Evolutionary conservation across 1,140 invertebrate species (phyloP), one percentile per base, ranked within the genome.

Genomic region (Latrodectus geometricus): DNA sequence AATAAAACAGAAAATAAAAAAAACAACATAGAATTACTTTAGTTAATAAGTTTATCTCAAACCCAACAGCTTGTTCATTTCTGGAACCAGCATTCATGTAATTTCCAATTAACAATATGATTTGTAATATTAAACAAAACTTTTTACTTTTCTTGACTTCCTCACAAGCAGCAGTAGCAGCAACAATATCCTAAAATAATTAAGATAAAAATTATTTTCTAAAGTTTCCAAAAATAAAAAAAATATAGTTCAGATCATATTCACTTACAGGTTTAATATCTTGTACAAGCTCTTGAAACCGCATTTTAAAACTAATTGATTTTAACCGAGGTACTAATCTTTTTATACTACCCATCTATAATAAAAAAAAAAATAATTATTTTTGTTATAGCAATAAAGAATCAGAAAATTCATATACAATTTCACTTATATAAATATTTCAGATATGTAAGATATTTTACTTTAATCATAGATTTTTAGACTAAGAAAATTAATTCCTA

Each of bases 11-110:
- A 77, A 35, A 21, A 23, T 9, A 23, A 75, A 75, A 50, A 11
- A 54, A 21, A 74, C n/a, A 8, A 61, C 35, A 15, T 15, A n/a
- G 2, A 88, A 89, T 89, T 91, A 97, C 95, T 93, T 99, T 99
- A 0, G 97, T 95, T 4, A 99, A 92, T 91, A 97, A 99, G 90
- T 94, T 97, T 82, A 99, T 98, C 91, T 99, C 97, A 91, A 99
- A 99, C 8, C 97, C 98, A 89, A 97, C 95, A 4, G 97, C 97
- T 89, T 97, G 95, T 11, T 95, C 97, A 90, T 98, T 98, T 88
- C 95, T 95, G 0, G 97, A 97, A 0, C 97, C 97, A 52, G 89
- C 88, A 89, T 90, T 90, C 89, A 90, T 88, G 70, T 86, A 88
- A 75, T 90, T 90, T n/a, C 89, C 89, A 68, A 89, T 87, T 12